Conservation (phyloP, 2,113 vertebrate genomes). For the Plotosus lineatus region DNA sequence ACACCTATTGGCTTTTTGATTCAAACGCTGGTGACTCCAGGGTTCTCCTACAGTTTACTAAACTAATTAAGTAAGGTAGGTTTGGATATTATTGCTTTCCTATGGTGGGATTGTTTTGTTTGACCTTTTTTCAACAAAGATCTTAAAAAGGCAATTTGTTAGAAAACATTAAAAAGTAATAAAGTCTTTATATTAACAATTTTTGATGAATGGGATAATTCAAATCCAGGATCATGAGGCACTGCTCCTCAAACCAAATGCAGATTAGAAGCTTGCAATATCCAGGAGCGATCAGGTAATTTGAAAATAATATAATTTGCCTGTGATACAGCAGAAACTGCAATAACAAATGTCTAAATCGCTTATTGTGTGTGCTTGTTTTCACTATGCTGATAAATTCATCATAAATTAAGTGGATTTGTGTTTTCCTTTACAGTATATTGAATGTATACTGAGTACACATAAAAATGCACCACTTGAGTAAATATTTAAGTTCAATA, state of each 20-base stretch:
- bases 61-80: neutral
- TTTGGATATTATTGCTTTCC: neutral
- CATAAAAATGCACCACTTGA: too few species aligned
- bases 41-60: too few species aligned
- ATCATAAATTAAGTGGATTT: neutral
- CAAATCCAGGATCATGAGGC: neutral
- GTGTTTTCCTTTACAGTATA: neutral
- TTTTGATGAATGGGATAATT: neutral
- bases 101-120: neutral
- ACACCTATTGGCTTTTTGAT: neutral
- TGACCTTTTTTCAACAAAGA: neutral
- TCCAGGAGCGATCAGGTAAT: neutral
- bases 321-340: neutral
- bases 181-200: neutral
- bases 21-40: neutral
- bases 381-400: neutral
- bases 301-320: neutral
- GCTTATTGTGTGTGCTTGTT: neutral
- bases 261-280: neutral
- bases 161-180: neutral
- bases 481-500: too few species aligned
- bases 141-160: neutral
- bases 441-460: too few species aligned
- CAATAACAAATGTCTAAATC: neutral
- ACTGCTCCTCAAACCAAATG: neutral